phyloP scores from a whole-genome alignment of 2,888 invertebrate genomes.

The Schizotus pectinicornis region DNA sequence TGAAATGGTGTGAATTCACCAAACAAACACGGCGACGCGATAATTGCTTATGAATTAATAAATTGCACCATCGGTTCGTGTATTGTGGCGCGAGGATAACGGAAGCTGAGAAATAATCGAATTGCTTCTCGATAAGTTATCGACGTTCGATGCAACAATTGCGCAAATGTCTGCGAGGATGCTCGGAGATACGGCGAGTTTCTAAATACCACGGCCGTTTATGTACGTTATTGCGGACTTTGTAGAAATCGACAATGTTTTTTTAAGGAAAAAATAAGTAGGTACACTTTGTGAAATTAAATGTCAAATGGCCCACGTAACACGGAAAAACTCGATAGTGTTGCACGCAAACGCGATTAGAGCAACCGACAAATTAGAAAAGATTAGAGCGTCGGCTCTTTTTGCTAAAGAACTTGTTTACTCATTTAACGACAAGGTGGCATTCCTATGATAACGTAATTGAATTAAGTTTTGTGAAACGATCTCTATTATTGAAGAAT shows the following conservation, averaged over 20 bases:
- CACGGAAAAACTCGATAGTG: no score
- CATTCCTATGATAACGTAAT: no score
- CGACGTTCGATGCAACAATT: conserved; percentile 2
- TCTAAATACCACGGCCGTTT: conserved; percentile 9
- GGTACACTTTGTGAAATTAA: neutral
- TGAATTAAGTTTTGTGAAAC: no score
- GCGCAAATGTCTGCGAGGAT: conserved; percentile 14
- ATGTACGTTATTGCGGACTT: no score
- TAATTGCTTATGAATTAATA: conserved; percentile 4
- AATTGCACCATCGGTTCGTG: conserved; percentile 5
- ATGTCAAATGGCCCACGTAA: conserved; percentile 4
- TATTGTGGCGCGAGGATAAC: conserved; percentile 8
- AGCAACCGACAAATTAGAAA: no score
- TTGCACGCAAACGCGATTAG: no score
- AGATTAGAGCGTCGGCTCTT: no score
- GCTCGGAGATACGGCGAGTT: neutral
- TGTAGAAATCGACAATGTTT: neutral
- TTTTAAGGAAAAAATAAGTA: conserved; percentile 10
- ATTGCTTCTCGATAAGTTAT: neutral
- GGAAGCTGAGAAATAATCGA: conserved; percentile 6
- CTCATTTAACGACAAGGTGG: no score
- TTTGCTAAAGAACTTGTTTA: no score
- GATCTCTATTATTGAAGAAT: no score
- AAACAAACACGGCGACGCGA: conserved; percentile 7
- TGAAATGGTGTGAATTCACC: conserved; percentile 24